Evolutionary conservation across 2,113 vertebrate species (phyloP), one percentile per base, ranked within the genome.

Genomic region (Urocolius indicus): DNA sequence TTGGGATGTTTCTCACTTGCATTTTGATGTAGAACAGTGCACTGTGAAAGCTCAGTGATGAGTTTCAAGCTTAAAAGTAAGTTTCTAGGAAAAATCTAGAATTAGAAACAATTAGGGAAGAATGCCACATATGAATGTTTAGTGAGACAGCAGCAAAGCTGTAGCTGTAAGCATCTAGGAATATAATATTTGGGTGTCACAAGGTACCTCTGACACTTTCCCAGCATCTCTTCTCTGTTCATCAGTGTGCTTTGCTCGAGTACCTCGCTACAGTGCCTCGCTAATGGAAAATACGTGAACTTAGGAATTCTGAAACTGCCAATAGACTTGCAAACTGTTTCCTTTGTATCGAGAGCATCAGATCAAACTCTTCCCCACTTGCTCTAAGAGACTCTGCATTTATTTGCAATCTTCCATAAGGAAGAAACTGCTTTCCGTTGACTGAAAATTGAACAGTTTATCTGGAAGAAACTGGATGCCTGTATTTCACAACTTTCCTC

Each of bases 1-100:
- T 91, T 87, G 73, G 81, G 89, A 55, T 89, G 69, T 66, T 84
- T 84, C 84, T 89, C 74, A 36, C 77, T 94, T 87, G 84, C 3
- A 5, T 96, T 87, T 89, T 89, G 65, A 61, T 93, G 66, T 84
- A 63, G 87, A 93, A 65, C 57, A 61, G n/a, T 51, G 66, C 45
- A 36, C 61, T 84, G 49, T 2, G 4, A 87, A 81, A 91, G n/a
- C 84, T 93, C 61, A 89, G 69, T 71, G 76, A 54, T 73, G 79
- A 57, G 81, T 73, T 74, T 29, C 54, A 32, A 90, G 57, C 43
- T 36, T 58, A 58, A 68, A 20, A 29, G 16, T 26, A 52, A 34
- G 57, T 71, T 87, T 81, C 52, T 90, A 90, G 76, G 84, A 94
- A 89, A 93, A 87, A 61, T 72, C 12, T 10, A 57, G 52, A 94